Evolutionary conservation across 2,888 invertebrate species (phyloP), one percentile per base, ranked within the genome.

Genomic region (Conchocele bisecta): DNA sequence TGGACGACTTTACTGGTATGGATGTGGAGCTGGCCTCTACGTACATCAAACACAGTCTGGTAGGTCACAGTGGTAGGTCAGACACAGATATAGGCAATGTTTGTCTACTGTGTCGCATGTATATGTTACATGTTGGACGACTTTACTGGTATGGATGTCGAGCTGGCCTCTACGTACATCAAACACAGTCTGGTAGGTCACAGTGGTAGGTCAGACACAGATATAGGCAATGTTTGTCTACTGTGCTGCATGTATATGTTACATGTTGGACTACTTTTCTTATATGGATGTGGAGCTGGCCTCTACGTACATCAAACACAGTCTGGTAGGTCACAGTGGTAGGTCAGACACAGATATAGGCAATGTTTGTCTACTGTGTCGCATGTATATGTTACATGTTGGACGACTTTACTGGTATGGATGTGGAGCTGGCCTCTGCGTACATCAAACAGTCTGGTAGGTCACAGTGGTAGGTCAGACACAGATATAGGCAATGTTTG

Each of bases 341-440:
- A n/a, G n/a, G n/a, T n/a, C n/a, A n/a, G n/a, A n/a, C n/a, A n/a
- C n/a, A n/a, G n/a, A n/a, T n/a, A n/a, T n/a, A n/a, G n/a, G n/a
- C n/a, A n/a, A n/a, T n/a, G 35, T 99, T 99, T 92, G 95, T 99
- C 1, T 99, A 97, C 91, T 99, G 98, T 92, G 98, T 98, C 0
- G 95, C 96, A 0, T 95, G 95, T 83, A 95, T 98, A 87, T 96
- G 96, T 86, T 95, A 95, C 84, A 96, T 98, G 86, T 93, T 99
- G 5, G 93, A 97, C 88, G 97, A 98, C 89, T 98, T 97, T 96
- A 95, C 95, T 20, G 95, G 95, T 0, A 95, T 98, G 79, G 93
- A 98, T 89, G 93, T 95, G 51, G 93, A 94, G n/a, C 93, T 92
- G 86, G 95, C 96, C 65, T 93, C 95, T 0, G 92, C 94, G 64